Percentiles rank a stretch among this genome's conserved stretches.
phyloP scores from a whole-genome alignment of 2,888 invertebrate species.

The Litoditis marina region DNA sequence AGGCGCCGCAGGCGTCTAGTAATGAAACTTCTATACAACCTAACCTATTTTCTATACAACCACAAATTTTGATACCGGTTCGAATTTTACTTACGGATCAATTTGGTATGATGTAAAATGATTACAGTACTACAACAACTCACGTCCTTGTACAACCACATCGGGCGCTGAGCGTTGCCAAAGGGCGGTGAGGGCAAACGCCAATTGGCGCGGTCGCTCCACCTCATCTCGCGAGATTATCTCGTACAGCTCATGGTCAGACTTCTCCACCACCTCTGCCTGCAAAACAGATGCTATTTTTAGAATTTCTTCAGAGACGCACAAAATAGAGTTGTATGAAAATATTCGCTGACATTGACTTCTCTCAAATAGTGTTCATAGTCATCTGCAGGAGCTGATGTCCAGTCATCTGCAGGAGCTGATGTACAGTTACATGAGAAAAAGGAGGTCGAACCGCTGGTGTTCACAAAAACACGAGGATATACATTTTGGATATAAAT shows the following conservation, averaged over 20 bases:
- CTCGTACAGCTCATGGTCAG: slow-evolving; percentile 41
- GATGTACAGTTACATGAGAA: too few species aligned
- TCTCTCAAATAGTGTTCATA: too few species aligned
- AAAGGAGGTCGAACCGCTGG: too few species aligned
- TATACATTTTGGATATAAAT: too few species aligned
- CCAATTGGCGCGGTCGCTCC: slow-evolving; percentile 47
- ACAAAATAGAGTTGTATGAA: background rate
- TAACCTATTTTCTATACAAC: too few species aligned
- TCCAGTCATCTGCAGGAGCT: too few species aligned
- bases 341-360: background rate
- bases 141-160: slow-evolving; percentile 37
- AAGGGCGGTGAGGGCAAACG: slow-evolving; percentile 52
- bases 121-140: background rate
- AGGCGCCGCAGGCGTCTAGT: too few species aligned
- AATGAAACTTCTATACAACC: too few species aligned
- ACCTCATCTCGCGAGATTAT: slow-evolving; percentile 43
- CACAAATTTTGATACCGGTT: too few species aligned
- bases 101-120: background rate
- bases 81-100: too few species aligned
- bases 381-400: too few species aligned
- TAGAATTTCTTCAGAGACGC: background rate
- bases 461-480: too few species aligned
- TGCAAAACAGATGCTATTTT: slow-evolving; percentile 18
- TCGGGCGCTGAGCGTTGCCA: slow-evolving; percentile 45
- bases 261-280: slow-evolving; percentile 32